Base-by-base conservation (phyloP, 2,888 invertebrate genomes). In the Sphaeridia pumilis region DNA sequence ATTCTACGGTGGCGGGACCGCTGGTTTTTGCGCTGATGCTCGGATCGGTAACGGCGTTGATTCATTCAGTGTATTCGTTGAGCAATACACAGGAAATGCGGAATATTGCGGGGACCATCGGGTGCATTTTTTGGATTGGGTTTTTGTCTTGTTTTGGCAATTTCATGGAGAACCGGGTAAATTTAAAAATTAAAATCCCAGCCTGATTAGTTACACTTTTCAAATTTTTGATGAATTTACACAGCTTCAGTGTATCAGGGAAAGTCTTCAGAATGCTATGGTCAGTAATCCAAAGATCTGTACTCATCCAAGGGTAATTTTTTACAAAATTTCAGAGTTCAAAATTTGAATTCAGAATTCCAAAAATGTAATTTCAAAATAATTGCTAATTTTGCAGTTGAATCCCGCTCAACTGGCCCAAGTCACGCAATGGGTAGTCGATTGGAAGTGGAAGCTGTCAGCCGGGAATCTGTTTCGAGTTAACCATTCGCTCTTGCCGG, bases 91-190 rank as follows among this genome's bases (percentile, higher is more conserved):
- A 50, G n/a, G 50, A 22, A 4, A 12, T 43, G 3, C 14, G n/a
- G 2, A 43, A 44, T n/a, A 31, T 50, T 20, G 31, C 50, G 5
- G 50, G 50, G 14, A 47, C 36, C 3, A 24, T 49, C 20, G 49
- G 41, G 12, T 25, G 26, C 4, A n/a, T 49, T 3, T 49, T 49
- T 17, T 49, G 49, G 49, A 12, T 49, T 7, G 49, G 49, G 17
- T 49, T 49, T 25, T 20, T 49, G 26, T 12, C 49, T 2, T 41
- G 27, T 20, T 49, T 49, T 49, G 49, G 49, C 2, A 49, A 49
- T 20, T 49, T 49, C 20, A 49, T 49, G 49, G 49, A 49, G 25
- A 4, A 4, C 3, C 38, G 41, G 49, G 49, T 49, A 17, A 44
- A 14, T n/a, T n/a, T n/a, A n/a, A n/a, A n/a, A n/a, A n/a, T n/a